A percentile compares a stretch with the other conserved stretches of the same genome.
These are phyloP conservation scores for Alosa sapidissima DNA, from an alignment of 2,797 vertebrate genomes.

Conservation along the genomic window DNA sequence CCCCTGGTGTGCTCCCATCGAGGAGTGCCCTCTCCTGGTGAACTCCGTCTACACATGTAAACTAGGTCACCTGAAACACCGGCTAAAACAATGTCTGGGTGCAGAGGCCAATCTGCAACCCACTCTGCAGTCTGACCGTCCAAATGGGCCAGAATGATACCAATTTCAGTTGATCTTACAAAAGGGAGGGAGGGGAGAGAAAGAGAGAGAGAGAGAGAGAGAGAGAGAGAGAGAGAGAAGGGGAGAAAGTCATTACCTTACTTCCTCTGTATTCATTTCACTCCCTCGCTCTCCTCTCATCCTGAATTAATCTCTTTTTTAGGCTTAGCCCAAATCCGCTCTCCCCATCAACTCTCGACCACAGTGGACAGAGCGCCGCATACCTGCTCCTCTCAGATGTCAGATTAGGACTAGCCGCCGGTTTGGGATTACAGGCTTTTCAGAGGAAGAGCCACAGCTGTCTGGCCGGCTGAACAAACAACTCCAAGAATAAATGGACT, in stretches of 20 bases:
- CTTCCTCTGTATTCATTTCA: neutral
- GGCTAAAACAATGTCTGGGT: neutral
- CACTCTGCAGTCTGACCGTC: neutral
- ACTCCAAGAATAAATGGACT: neutral
- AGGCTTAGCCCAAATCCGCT: constrained; percentile 19
- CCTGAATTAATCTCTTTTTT: neutral
- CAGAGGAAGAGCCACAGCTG: neutral
- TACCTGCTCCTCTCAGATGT: constrained; percentile 31
- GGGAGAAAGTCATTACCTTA: neutral
- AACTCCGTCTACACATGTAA: neutral
- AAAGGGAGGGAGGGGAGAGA: neutral
- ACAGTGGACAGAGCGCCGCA: constrained; percentile 23
- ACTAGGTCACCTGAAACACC: constrained; percentile 24
- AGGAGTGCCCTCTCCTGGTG: constrained; percentile 51
- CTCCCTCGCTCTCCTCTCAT: neutral
- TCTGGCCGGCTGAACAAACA: neutral
- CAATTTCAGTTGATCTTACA: neutral
- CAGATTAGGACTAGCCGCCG: constrained; percentile 26
- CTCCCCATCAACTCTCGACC: neutral
- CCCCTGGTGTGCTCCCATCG: constrained; percentile 22
- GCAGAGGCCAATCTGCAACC: neutral
- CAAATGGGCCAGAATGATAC: neutral
- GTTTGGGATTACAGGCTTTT: neutral
- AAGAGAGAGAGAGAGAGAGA: neutral
- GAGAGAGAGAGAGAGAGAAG: neutral